Conservation (phyloP, 2,888 invertebrate genomes). For the Zygothrica quintamaculata region DNA sequence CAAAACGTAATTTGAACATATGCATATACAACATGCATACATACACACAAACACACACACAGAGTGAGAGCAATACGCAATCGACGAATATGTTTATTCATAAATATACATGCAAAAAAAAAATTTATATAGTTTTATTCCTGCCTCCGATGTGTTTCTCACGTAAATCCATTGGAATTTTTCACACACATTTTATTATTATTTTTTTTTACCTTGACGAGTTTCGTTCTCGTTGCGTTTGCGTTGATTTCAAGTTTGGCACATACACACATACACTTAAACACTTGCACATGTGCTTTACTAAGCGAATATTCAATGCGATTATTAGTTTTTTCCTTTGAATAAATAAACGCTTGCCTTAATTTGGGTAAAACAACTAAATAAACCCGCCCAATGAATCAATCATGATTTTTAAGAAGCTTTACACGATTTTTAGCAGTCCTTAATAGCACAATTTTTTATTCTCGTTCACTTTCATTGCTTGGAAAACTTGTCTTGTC, state of each 20-base stretch:
- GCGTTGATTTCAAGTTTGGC: constrained; percentile 73
- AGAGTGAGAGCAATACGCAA: constrained; percentile 39
- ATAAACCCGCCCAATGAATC: constrained; percentile 22
- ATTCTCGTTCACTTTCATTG: constrained; percentile 59
- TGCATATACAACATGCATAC: neutral
- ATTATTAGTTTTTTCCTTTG: constrained; percentile 23
- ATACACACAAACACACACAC: constrained; percentile 9
- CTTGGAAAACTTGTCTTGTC: constrained; percentile 48
- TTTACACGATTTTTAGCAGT: constrained; percentile 37
- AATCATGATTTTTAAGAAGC: constrained; percentile 28
- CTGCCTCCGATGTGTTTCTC: constrained; percentile 52
- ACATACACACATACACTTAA: constrained; percentile 42
- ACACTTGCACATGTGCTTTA: constrained; percentile 43
- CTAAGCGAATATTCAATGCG: constrained; percentile 34
- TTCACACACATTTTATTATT: constrained; percentile 63
- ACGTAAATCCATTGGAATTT: constrained; percentile 73
- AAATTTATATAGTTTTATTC: constrained; percentile 48
- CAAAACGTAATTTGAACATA: constrained; percentile 37
- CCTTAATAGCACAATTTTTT: constrained; percentile 67
- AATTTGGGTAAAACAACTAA: constrained; percentile 31
- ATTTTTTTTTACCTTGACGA: constrained; percentile 71
- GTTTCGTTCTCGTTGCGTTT: constrained; percentile 64
- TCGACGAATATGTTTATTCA: constrained; percentile 27
- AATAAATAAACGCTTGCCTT: constrained; percentile 29
- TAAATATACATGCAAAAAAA: constrained; percentile 17